Conservation (phyloP, 2,113 vertebrate species). For the Strigops habroptila region DNA sequence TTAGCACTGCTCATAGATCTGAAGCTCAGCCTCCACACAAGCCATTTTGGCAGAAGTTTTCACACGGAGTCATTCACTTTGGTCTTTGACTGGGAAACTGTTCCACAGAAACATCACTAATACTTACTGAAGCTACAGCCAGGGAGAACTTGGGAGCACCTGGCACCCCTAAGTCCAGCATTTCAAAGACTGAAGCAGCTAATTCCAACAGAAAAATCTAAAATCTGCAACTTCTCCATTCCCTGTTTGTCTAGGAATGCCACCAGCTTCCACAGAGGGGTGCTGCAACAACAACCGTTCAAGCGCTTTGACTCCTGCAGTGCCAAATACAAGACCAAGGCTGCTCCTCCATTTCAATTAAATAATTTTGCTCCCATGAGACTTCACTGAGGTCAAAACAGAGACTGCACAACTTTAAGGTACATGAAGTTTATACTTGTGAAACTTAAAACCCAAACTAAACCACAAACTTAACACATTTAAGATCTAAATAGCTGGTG, state of each 20-base stretch:
- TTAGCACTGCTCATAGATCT: not conserved
- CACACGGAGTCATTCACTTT: not conserved
- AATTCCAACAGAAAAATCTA: not conserved
- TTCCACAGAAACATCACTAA: not conserved
- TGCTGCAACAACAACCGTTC: not conserved
- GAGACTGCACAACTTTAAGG: not conserved
- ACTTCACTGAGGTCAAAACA: not conserved
- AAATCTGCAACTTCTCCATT: not conserved
- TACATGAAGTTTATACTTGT: not conserved
- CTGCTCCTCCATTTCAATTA: not conserved
- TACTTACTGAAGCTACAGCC: not conserved
- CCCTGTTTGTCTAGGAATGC: not conserved
- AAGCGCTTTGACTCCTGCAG: not conserved
- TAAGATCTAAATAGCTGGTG: not conserved
- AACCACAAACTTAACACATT: not conserved
- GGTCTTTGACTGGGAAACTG: not conserved
- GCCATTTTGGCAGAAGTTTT: not conserved
- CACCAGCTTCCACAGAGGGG: conserved; percentile 1
- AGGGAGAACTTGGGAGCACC: not conserved
- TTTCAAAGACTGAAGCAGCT: not conserved
- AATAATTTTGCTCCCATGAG: not conserved
- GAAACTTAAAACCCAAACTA: not conserved
- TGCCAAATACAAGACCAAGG: not conserved
- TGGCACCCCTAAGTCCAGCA: not conserved
- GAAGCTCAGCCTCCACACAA: not conserved